Conservation (phyloP, 2,888 invertebrate species). For the Campoplex nolae region DNA sequence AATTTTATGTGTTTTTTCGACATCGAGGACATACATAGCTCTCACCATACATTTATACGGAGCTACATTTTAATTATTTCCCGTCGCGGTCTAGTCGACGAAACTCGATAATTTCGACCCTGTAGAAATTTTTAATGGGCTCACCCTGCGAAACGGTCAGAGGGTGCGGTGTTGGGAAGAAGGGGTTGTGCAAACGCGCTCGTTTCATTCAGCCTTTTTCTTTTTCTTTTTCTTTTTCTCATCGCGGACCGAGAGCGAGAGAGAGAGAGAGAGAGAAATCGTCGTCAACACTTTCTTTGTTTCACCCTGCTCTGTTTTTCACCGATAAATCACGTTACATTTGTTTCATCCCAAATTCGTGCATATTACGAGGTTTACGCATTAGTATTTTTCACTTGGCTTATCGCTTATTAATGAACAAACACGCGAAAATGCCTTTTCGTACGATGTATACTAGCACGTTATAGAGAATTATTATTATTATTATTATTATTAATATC, state of each 20-base stretch:
- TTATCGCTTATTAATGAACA: conserved; percentile 24
- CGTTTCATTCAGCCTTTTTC: conserved; percentile 5
- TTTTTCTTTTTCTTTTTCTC: neutral
- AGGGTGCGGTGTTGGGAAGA: conserved; percentile 8
- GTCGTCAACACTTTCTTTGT: conserved; percentile 10
- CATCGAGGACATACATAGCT: conserved; percentile 11
- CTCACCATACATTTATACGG: conserved; percentile 1
- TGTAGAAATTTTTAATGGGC: conserved; percentile 63
- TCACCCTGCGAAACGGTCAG: conserved; percentile 28
- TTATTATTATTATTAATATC: conserved; percentile 54
- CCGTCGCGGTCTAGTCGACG: conserved; percentile 21
- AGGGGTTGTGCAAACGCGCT: conserved; percentile 32
- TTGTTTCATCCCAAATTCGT: conserved; percentile 13
- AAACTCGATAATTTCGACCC: conserved; percentile 57
- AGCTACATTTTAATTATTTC: conserved; percentile 17
- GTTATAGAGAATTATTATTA: conserved; percentile 61
- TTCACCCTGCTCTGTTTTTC: neutral
- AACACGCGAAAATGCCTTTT: conserved; percentile 33
- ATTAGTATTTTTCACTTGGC: neutral
- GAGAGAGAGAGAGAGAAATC: neutral
- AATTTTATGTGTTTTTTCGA: conserved; percentile 6
- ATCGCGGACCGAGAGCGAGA: neutral
- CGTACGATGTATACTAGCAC: conserved; percentile 32
- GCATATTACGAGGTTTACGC: conserved; percentile 4
- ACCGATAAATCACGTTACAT: conserved; percentile 4